Evolutionary conservation across 2,888 invertebrate genomes (phyloP), one percentile per base, ranked within the genome.

Genomic region (Parnassius mnemosyne): DNA sequence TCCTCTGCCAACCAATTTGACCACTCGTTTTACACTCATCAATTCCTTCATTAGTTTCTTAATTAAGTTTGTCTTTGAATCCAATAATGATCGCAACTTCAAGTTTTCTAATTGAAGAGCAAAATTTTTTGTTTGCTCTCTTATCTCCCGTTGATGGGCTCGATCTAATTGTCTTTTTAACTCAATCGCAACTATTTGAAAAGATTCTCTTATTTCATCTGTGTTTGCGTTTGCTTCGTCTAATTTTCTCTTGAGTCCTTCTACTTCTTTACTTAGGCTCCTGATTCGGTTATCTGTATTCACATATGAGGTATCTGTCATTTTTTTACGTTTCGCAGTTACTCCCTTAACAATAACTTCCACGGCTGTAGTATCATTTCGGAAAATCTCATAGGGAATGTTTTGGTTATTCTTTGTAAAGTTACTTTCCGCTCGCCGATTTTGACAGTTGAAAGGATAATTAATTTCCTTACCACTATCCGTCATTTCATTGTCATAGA

Each of bases 311-410:
- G 25, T 57, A 43, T 65, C 66, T 57, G 54, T 61, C 51, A 20
- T 43, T 61, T 72, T 75, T 42, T 72, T 78, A 54, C 69, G 75
- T 65, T 71, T 75, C 57, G 74, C 75, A 3, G 76, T 69, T 7
- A 86, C 72, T 67, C 85, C 83, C 74, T 87, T 88, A 1, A 87
- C 84, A 44, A 85, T 78, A 3, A 88, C 81, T 73, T 89, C 88
- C 2, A 88, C 82, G 1, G 87, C 83, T 34, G 85, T 86, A 10
- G 84, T 85, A 41, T 84, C 82, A 63, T 88, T 88, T 66, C 84
- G 78, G 63, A 85, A 87, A 3, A 87, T 82, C 69, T 87, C 84
- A 53, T 78, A 82, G 0, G 84, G 73, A 44, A 13, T 63, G 9
- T 52, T 43, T 9, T 47, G 10, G 51, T 61, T 66, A 10, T 59